Evolutionary conservation across 2,113 vertebrate genomes (phyloP), one percentile per base, ranked within the genome.

Genomic region (Pipra filicauda): DNA sequence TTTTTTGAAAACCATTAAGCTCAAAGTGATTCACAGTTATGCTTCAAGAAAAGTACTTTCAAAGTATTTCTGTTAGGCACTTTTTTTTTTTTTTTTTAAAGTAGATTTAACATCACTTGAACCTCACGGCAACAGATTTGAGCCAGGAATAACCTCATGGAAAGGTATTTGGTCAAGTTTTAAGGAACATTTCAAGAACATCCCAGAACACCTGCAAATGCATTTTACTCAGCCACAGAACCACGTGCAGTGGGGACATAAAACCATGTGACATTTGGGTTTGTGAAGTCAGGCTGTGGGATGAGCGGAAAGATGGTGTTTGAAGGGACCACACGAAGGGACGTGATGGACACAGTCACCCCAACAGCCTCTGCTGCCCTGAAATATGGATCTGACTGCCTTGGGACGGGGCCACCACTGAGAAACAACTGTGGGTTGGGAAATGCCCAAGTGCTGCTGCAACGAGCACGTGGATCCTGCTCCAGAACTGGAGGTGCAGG

Each of bases 11-110:
- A 95, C 79, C 89, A 81, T 94, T 97, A 96, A 92, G 91, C 94
- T 97, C 91, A 83, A 94, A 96, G 95, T 91, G 88, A 96, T 97
- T 96, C 91, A 79, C 85, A 91, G 95, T 93, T 96, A 87, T 82
- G 80, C 92, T 95, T 94, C 89, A 91, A 90, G 94, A 89, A 73
- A 94, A 96, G 95, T 62, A 96, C 71, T 95, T 97, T 39, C 67
- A 67, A 97, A 93, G 39, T 96, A 89, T 95, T 95, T 94, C 92
- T 93, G 96, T 91, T 94, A 92, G 78, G 86, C 79, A 18, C 43
- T 92, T 91, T 86, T 86, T 83, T 90, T 75, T 48, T 48, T 48
- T 24, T 49, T 51, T 49, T 51, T 51, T 51, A 26, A 88, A 88
- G 65, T 59, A 91, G 87, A 57, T 87, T 95, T 93, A 91, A 85